phyloP scores from a whole-genome alignment of 2,888 invertebrate species.

The Hirtodrosophila confusa region DNA sequence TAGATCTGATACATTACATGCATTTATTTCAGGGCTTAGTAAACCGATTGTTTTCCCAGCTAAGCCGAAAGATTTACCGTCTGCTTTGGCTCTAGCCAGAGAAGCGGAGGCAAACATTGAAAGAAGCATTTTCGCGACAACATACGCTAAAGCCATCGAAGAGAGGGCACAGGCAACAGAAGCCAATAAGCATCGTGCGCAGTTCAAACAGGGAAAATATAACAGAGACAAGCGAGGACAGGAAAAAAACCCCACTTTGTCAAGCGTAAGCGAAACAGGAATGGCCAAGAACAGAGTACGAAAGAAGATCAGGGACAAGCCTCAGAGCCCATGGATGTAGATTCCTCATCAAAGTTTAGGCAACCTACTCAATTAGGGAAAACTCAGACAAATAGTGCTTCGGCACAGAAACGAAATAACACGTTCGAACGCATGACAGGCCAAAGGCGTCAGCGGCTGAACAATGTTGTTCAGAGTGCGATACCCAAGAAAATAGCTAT shows the following conservation, averaged over 20 bases:
- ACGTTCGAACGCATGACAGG: background rate
- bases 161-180: background rate
- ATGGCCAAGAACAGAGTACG: background rate
- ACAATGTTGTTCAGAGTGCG: background rate
- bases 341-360: background rate
- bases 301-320: too few species aligned
- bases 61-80: background rate
- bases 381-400: background rate
- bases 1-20: conserved; percentile 12
- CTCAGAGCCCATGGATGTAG: background rate
- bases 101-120: conserved; percentile 3
- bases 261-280: background rate
- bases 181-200: background rate
- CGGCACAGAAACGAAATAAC: background rate
- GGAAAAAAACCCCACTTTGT: background rate
- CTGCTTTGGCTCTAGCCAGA: conserved; percentile 1
- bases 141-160: too few species aligned
- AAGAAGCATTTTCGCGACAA: background rate
- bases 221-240: background rate
- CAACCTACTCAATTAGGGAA: background rate
- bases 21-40: conserved; percentile 10
- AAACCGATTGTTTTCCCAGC: conserved; percentile 13
- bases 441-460: background rate
- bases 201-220: background rate
- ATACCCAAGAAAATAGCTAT: background rate